Evolutionary conservation across 2,113 vertebrate genomes (phyloP).

Genomic region (Dendropsophus ebraccatus): DNA sequence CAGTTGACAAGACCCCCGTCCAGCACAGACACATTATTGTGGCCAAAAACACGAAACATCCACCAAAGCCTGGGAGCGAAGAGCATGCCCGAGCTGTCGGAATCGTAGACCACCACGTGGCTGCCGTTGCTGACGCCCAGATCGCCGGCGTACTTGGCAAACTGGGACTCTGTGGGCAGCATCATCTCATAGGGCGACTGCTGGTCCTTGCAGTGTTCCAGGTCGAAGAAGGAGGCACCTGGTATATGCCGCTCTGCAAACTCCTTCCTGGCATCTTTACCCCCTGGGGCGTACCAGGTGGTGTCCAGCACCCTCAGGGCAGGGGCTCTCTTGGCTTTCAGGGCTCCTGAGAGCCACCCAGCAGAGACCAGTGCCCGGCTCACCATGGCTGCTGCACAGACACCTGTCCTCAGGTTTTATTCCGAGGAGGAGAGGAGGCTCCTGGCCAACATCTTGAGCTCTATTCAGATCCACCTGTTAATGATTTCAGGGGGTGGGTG

Average conservation of each 20-base stretch:
- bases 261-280: conserved; percentile 79
- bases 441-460: neutral
- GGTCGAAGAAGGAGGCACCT: conserved; percentile 86
- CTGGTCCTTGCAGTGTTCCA: conserved; percentile 84
- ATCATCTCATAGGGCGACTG: conserved; percentile 83
- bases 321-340: conserved; percentile 71
- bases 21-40: conserved; percentile 85
- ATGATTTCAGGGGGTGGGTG: neutral
- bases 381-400: neutral
- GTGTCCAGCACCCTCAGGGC: conserved; percentile 81
- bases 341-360: conserved; percentile 83
- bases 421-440: neutral
- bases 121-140: conserved; percentile 86
- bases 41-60: conserved; percentile 95
- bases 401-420: neutral
- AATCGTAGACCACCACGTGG: conserved; percentile 93
- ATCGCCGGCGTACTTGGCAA: conserved; percentile 79
- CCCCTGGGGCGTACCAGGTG: conserved; percentile 85
- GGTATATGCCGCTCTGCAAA: conserved; percentile 84
- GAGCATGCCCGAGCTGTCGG: conserved; percentile 82
- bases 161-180: conserved; percentile 80
- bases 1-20: conserved; percentile 90
- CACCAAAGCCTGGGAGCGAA: conserved; percentile 91
- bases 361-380: conserved; percentile 78
- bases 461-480: conserved; percentile 13